These are phyloP conservation scores for Andrena praecox DNA, from an alignment of 2,888 invertebrate genomes.

Conservation along the genomic window DNA sequence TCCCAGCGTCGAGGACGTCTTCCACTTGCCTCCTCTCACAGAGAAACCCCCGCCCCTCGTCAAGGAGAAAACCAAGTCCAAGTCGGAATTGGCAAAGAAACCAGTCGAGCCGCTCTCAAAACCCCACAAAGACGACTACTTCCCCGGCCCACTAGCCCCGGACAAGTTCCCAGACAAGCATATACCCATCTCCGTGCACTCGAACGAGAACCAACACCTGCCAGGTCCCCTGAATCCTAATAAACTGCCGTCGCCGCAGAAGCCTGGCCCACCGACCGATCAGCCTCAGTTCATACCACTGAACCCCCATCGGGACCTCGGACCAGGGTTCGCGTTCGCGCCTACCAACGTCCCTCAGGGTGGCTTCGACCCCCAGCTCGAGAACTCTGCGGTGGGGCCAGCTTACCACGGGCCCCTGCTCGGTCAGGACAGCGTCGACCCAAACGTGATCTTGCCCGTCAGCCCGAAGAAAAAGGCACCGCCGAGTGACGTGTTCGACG, in stretches of 20 bases:
- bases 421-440: constrained; percentile 73
- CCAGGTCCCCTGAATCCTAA: constrained; percentile 65
- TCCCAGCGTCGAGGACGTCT: constrained; percentile 79
- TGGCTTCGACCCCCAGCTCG: constrained; percentile 72
- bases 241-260: constrained; percentile 62
- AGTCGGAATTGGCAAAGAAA: constrained; percentile 78
- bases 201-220: constrained; percentile 58
- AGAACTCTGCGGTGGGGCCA: constrained; percentile 75
- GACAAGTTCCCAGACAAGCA: constrained; percentile 75
- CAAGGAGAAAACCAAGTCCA: constrained; percentile 74
- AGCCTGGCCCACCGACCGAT: constrained; percentile 58
- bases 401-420: constrained; percentile 73
- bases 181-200: constrained; percentile 10
- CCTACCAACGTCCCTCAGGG: constrained; percentile 74
- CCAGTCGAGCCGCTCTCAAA: constrained; percentile 77
- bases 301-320: constrained; percentile 66
- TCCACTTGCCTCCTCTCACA: constrained; percentile 73
- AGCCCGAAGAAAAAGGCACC: constrained; percentile 74
- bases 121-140: constrained; percentile 77
- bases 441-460: constrained; percentile 74
- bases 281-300: constrained; percentile 79
- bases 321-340: constrained; percentile 66
- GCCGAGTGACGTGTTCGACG: constrained; percentile 55
- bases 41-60: constrained; percentile 69
- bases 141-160: constrained; percentile 80